Conservation (phyloP, 1,140 invertebrate genomes). For the Berghia stephanieae region DNA sequence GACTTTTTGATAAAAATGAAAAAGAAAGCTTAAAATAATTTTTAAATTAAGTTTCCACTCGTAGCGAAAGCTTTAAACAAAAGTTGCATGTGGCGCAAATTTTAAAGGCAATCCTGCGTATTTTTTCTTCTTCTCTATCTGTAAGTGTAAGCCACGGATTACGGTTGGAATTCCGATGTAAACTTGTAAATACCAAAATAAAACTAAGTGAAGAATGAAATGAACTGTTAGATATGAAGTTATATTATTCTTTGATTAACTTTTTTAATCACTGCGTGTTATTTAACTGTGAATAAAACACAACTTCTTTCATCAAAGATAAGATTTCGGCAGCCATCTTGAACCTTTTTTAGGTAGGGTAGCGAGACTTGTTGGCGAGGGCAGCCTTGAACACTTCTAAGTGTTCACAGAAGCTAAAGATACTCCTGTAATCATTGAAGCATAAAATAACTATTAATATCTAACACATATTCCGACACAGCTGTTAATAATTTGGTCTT, state of each 20-base stretch:
- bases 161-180: too few relatives aligned
- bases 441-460: too few relatives aligned
- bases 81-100: not conserved
- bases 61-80: not conserved
- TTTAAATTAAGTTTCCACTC: not conserved
- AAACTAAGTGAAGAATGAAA: not conserved
- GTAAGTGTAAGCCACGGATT: not conserved
- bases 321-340: slow-evolving; percentile 19
- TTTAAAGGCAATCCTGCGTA: not conserved
- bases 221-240: not conserved
- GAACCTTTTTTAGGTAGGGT: not conserved
- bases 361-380: not conserved
- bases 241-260: not conserved
- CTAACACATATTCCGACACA: too few relatives aligned
- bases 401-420: not conserved
- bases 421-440: slow-evolving; percentile 12
- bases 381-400: not conserved
- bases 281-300: not conserved
- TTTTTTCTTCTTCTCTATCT: not conserved
- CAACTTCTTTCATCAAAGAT: not conserved
- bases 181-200: too few relatives aligned
- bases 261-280: not conserved
- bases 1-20: too few relatives aligned
- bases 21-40: too few relatives aligned
- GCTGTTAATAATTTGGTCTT: too few relatives aligned